Base-by-base conservation (phyloP, 2,797 vertebrate genomes). In the Graptemys geographica region DNA sequence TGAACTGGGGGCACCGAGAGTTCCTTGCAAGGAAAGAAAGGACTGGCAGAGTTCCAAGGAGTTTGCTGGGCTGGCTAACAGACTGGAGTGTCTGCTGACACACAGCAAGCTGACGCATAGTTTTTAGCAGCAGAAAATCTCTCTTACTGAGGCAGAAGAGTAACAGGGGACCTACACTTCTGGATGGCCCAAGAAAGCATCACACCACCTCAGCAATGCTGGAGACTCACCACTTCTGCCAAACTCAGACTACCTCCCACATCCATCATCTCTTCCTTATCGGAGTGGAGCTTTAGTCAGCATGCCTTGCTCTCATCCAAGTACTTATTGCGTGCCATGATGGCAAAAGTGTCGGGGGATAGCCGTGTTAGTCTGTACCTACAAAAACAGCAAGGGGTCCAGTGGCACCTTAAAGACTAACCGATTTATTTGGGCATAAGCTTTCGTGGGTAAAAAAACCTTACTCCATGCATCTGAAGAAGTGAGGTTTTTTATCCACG, bases 241-340 rank as follows among this genome's bases (percentile, higher is more conserved):
- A 47, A 31, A 27, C 25, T 76, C 11, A 47, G 11, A 13, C 41
- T 76, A 44, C 12, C 28, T 76, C 13, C 44, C 74, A 76, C 8
- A 49, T 47, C 27, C 27, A 47, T 28, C 25, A 4, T 47, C 44
- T 47, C 74, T 76, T 44, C 47, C 74, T 49, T 31, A 8, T 47
- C 4, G 2, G 23, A 47, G 13, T 76, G 23, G 74, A 47, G 44
- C 25, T 27, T 28, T 76, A 44, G 41, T 47, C 74, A 76, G 25
- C 25, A 6, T 76, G 74, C 23, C 44, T 76, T 47, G 44, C 25
- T 76, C 41, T 31, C 44, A 76, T 76, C 25, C 44, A 76, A 47
- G 41, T 44, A 8, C 65, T 79, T 18, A 23, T 3, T 1, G 33
- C 4, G 28, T 7, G 16, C 7, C 0, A 1, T 6, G 9, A 86